Evolutionary conservation across 92 coral and sea anemone genomes (phyloP), one percentile per base, ranked within the genome.

Genomic region (Palythoa grandis): DNA sequence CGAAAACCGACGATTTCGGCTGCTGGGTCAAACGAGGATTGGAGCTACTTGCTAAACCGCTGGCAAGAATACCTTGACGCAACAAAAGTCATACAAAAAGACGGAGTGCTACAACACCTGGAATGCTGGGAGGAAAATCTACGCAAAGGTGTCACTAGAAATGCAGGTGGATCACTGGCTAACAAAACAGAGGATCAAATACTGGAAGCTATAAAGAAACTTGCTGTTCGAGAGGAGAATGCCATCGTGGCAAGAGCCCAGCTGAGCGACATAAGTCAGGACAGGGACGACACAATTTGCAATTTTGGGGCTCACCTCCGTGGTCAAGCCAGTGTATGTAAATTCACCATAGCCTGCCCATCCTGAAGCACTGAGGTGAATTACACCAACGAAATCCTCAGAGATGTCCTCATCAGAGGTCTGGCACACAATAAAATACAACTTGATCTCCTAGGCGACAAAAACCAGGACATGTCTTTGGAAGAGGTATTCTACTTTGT

Each of bases 241-340:
- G 70, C 91, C 5, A 92, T 92, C 91, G 92, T 92, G 10, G 95
- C 95, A 11, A 66, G 86, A 1, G 92, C 89, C 57, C 95, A 92
- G 71, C 87, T 92, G 4, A 88, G 83, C 74, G 70, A 89, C 89
- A 92, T 89, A 91, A 76, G 68, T 10, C 92, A 92, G 77, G 92
- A 87, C 85, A 23, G 89, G 20, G 92, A 92, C 72, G 87, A 87
- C 25, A 69, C 90, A 11, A 83, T 89, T 0, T 82, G 76, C 6
- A 87, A 87, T 69, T 92, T 89, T 75, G 87, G 91, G 5, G 57
- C 84, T 40, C 65, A 67, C 86, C 35, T 29, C 35, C 35, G 1
- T 29, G 35, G 35, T 29, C 35, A 29, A 29, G 1, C 35, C 35
- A 29, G 35, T 1, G 1, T 29, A 1, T 29, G 35, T 29, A 29